Percentiles rank a stretch among this genome's conserved stretches.
These are phyloP conservation scores for Hoplodrina ambigua DNA, from an alignment of 2,888 invertebrate genomes.

Conservation along the genomic window DNA sequence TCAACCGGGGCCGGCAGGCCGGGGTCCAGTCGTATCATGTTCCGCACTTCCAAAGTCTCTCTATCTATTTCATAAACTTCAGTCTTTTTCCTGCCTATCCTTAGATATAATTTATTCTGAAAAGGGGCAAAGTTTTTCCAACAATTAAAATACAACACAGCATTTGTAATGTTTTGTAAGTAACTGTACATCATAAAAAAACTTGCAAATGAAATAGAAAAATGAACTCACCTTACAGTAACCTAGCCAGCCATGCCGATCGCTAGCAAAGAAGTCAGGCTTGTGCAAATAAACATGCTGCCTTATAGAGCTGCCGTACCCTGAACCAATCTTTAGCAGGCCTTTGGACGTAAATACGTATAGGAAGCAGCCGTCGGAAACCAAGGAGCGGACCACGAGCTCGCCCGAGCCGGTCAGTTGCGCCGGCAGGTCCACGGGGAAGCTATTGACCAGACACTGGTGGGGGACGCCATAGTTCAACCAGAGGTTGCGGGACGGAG, in stretches of 20 bases:
- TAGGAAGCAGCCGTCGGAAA: constrained; percentile 97
- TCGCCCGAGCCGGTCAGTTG: constrained; percentile 80
- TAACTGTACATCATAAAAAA: not conserved
- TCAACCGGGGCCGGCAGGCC: constrained; percentile 76
- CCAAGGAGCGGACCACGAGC: constrained; percentile 91
- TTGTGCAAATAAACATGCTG: constrained; percentile 97
- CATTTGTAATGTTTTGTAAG: not conserved
- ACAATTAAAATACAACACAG: no score
- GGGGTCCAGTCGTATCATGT: constrained; percentile 79
- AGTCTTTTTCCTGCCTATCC: constrained; percentile 89
- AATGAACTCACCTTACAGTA: constrained; percentile 93
- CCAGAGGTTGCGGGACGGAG: constrained; percentile 96
- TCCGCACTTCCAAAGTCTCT: constrained; percentile 80
- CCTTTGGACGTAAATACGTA: constrained; percentile 96
- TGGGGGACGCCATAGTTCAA: constrained; percentile 96
- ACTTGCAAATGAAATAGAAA: not conserved
- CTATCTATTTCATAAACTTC: constrained; percentile 86
- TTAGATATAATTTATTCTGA: constrained; percentile 95
- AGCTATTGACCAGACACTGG: constrained; percentile 93
- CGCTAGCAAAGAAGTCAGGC: constrained; percentile 94
- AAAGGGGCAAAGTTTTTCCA: constrained; percentile 66
- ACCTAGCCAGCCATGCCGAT: constrained; percentile 95
- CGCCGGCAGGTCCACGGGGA: constrained; percentile 87
- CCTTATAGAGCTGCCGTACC: constrained; percentile 97
- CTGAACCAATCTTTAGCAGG: constrained; percentile 98